Base-by-base conservation (phyloP, 2,888 invertebrate species). In the Priocnemis perturbator region DNA sequence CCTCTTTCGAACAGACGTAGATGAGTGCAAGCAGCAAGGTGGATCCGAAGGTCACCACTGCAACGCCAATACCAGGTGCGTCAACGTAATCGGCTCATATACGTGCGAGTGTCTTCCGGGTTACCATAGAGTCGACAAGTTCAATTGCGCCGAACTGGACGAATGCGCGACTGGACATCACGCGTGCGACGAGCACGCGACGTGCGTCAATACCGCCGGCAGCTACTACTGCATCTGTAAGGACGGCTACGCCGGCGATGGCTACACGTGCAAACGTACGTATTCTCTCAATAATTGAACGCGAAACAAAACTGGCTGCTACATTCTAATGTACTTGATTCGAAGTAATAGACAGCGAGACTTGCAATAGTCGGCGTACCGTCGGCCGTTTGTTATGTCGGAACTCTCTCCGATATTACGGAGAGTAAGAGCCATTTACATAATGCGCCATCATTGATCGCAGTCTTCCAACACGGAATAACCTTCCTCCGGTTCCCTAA, bases 1-100 rank as follows among this genome's bases (percentile, higher is more conserved):
- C 19, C 5, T 21, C 47, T 20, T 15, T 21, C 14, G 30, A 47
- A 20, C 21, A 96, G 96, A 97, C 90, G 93, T 96, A 78, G 94
- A 97, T 89, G 97, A 97, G 90, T 97, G 97, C 89, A 92, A 93
- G 85, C 92, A 93, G 83, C 93, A 93, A 78, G 96, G 95, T 59
- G 95, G 94, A 17, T 91, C 93, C 61, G 93, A 93, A 84, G 95
- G 96, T 20, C 95, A 96, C 89, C 95, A 96, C 90, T 97, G 97
- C 89, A 94, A 95, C 89, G 93, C 93, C 77, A 95, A 96, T 91
- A 96, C 96, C 65, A 91, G 91, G 75, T 97, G 97, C 89, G 93
- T 95, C 77, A 97, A 97, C 90, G 94, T 94, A 53, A 91, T 93
- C 64, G 96, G 97, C 69, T 93, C 94, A 76, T 97, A 96, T 90